phyloP scores from a whole-genome alignment of 2,113 vertebrate genomes.

The Lepus americanus region DNA sequence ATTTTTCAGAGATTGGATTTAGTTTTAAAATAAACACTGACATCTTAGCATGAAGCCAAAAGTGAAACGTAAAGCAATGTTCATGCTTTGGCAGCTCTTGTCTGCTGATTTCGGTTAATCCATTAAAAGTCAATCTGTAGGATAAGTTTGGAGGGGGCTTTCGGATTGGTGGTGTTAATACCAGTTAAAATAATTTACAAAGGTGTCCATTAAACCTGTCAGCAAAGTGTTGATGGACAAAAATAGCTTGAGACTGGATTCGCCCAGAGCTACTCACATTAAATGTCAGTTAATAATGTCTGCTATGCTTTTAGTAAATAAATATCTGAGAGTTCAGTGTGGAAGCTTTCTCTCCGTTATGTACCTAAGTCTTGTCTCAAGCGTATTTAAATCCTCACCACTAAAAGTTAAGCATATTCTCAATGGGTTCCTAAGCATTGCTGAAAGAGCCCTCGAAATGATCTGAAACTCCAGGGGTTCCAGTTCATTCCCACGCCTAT shows the following conservation, averaged over 20 bases:
- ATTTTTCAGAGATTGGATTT: constrained; percentile 79
- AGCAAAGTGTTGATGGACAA: constrained; percentile 66
- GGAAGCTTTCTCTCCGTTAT: neutral
- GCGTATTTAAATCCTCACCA: constrained; percentile 36
- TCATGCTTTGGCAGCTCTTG: constrained; percentile 68
- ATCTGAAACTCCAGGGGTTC: constrained; percentile 22
- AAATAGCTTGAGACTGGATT: constrained; percentile 61
- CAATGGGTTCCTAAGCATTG: constrained; percentile 1
- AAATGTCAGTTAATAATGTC: constrained; percentile 56
- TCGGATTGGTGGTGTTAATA: constrained; percentile 73
- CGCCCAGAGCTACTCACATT: constrained; percentile 67
- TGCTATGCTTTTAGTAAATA: constrained; percentile 59
- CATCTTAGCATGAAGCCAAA: constrained; percentile 76
- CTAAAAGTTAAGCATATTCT: constrained; percentile 36
- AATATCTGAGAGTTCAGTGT: constrained; percentile 41
- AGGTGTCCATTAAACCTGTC: constrained; percentile 70
- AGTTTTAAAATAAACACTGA: constrained; percentile 81
- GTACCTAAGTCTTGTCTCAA: constrained; percentile 20
- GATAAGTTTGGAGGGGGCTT: constrained; percentile 39
- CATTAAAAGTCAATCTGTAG: constrained; percentile 57
- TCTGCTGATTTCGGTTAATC: constrained; percentile 73
- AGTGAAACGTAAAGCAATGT: constrained; percentile 71
- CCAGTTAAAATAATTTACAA: constrained; percentile 74
- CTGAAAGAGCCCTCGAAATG: neutral
- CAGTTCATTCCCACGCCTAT: neutral